Base-by-base conservation (phyloP, 2,113 vertebrate species). In the Erpornis zantholeuca region DNA sequence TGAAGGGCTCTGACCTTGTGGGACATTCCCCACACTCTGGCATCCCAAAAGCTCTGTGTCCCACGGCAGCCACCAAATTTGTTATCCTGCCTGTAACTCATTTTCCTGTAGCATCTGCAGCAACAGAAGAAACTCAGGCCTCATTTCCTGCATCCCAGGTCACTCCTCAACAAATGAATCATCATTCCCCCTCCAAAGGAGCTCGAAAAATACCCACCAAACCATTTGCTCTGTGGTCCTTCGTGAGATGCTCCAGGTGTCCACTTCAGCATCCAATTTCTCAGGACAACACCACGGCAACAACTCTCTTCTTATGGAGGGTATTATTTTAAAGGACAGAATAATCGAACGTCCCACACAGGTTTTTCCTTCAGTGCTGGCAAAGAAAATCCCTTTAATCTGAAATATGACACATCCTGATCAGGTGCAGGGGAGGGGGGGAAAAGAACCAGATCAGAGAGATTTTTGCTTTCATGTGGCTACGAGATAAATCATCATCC, bases 401-500 rank as follows among this genome's bases (percentile, higher is more conserved):
- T 81, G 68, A 81, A 66, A 70, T 66, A 59, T 12, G 56, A 49
- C 40, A 56, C n/a, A 57, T 61, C 50, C 73, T 61, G 54, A 85
- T 69, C 65, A 72, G 70, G 33, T 82, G 42, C 3, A 6, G 49
- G 6, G 27, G 5, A 12, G 2, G 8, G 1, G 4, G 1, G 4
- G 24, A 25, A 33, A 59, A 47, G 20, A 25, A 36, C 13, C n/a
- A 63, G 53, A 90, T 82, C 29, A 79, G 77, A 96, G 83, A 77
- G 52, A 68, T 92, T 88, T 88, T 90, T 85, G 20, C 91, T 96
- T 94, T 90, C 56, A 79, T 23, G n/a, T 76, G 86, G 65, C 57
- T 60, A 12, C 57, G 36, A 81, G 68, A 90, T 80, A 73, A 75
- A 68, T 66, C 79, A 64, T n/a, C 29, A 47, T 47, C 64, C 75